These are phyloP conservation scores for Gephyroberyx darwinii DNA, from an alignment of 2,797 vertebrate species.

Conservation along the genomic window DNA sequence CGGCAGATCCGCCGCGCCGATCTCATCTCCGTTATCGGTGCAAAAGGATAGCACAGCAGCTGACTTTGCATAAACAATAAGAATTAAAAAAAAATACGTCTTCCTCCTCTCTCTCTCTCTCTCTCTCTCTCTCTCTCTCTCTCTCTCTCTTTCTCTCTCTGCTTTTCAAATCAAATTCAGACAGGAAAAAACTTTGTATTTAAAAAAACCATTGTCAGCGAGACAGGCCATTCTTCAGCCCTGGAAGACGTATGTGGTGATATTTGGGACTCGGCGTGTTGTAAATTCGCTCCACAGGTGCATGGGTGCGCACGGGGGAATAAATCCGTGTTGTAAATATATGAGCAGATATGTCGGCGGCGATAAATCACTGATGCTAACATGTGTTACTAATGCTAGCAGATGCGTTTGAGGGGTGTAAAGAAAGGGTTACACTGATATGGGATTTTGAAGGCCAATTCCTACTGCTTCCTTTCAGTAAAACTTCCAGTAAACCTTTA, in stretches of 20 bases:
- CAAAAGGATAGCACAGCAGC: constrained; percentile 55
- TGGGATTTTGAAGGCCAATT: too few relatives aligned
- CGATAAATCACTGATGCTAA: constrained; percentile 56
- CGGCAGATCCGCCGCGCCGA: constrained; percentile 49
- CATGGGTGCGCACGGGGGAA: constrained; percentile 22
- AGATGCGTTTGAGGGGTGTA: constrained; percentile 42
- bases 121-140: background rate
- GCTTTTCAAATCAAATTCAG: constrained; percentile 44
- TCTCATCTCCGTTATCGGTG: constrained; percentile 67
- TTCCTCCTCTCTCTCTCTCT: background rate
- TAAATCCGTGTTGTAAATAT: constrained; percentile 55
- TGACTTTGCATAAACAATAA: constrained; percentile 76
- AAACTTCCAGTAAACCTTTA: too few relatives aligned
- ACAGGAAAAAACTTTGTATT: constrained; percentile 25
- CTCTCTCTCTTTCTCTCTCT: background rate
- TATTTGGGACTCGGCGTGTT: constrained; percentile 38
- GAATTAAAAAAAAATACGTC: background rate
- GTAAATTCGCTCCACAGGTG: constrained; percentile 65
- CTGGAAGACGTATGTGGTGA: constrained; percentile 40
- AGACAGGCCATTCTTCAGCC: constrained; percentile 39
- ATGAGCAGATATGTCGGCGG: constrained; percentile 51
- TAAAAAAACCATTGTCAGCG: background rate
- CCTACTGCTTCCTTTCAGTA: too few relatives aligned
- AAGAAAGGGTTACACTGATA: background rate
- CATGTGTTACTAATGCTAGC: constrained; percentile 31